Base-by-base conservation (phyloP, 2,113 vertebrate species). In the Empidonax alnorum region DNA sequence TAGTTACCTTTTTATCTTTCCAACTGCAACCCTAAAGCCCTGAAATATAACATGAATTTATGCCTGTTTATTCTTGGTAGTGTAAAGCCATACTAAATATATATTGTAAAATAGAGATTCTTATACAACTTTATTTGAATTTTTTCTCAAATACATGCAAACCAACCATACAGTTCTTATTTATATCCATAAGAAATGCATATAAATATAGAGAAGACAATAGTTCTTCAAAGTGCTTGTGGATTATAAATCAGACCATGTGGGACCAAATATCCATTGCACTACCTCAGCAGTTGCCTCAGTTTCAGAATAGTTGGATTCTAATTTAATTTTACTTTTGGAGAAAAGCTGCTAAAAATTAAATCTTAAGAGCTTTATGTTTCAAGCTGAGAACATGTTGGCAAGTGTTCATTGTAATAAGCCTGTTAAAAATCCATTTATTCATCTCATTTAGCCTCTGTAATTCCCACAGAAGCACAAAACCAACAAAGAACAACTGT, bases 301-400 rank as follows among this genome's bases (percentile, higher is more conserved):
- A 71, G 74, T 93, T 93, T 93, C 27, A 68, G 47, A 52, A 37
- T 92, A 86, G 93, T 86, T 90, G 31, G 24, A 7, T 88, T 95
- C 72, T 94, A 92, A 96, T 90, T 94, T 88, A 88, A 90, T 95
- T 90, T 90, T 56, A 59, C 28, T 86, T 95, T 92, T 78, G 56
- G 65, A 84, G 31, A 78, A 96, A 94, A 68, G 15, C 56, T 80
- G 75, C 47, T 88, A 79, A 96, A 83, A 84, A 93, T 77, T 85
- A 88, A 93, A 90, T 91, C 67, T 95, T 93, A 91, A 82, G 50
- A 91, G 53, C 63, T 94, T 88, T 94, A 67, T 80, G 59, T 95
- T 94, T 96, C 84, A 89, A 88, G 30, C 87, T 56, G 35, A 94
- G 85, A 90, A 74, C 41, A 56, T 85, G 41, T 68, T 95, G 87